These are phyloP conservation scores for Arrhopalites spinosus DNA, from an alignment of 2,888 invertebrate species.

Conservation along the genomic window DNA sequence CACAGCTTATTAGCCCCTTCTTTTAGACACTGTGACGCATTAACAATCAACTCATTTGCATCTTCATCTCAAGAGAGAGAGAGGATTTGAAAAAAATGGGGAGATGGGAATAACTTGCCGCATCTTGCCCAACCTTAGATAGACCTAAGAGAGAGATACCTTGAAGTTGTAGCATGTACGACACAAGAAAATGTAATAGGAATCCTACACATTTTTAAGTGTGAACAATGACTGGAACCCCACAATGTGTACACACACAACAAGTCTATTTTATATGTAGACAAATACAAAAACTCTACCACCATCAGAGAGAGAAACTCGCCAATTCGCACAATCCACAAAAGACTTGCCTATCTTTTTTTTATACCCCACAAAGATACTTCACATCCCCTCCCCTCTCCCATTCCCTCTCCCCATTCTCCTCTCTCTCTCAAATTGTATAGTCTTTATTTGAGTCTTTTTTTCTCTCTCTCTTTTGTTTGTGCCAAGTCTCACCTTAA, in stretches of 20 bases:
- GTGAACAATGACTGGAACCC: neutral
- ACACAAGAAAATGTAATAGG: too few species aligned
- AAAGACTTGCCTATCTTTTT: conserved; percentile 3
- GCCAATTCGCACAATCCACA: conserved; percentile 34
- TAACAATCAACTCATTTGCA: conserved; percentile 36
- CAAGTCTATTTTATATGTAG: neutral
- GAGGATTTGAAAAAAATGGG: neutral
- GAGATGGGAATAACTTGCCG: neutral
- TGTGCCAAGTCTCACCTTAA: conserved; percentile 10
- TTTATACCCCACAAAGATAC: neutral
- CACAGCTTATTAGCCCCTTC: conserved; percentile 33
- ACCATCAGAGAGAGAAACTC: neutral
- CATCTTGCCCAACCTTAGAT: neutral
- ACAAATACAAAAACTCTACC: neutral
- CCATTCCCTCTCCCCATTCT: neutral
- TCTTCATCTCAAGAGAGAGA: conserved; percentile 11
- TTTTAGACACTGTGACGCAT: conserved; percentile 34
- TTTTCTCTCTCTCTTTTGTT: neutral
- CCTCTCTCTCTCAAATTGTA: neutral
- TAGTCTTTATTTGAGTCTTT: neutral
- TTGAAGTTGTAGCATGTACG: too few species aligned
- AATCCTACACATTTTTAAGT: too few species aligned
- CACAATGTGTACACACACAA: conserved; percentile 6
- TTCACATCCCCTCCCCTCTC: neutral
- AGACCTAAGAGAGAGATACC: too few species aligned